Conservation (phyloP, 2,888 invertebrate species). For the Coremacera marginata region DNA sequence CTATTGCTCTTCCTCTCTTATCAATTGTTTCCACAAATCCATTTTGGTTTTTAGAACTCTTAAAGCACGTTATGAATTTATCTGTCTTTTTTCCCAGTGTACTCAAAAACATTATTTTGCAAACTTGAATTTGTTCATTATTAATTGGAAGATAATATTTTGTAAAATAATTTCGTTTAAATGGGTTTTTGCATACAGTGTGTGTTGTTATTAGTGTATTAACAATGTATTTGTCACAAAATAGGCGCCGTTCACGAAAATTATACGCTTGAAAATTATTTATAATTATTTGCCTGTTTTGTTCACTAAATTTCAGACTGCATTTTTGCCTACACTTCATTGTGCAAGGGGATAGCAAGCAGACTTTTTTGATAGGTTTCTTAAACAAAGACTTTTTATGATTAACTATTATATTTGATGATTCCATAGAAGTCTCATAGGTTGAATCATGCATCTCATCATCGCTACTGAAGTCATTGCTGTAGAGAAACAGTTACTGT, state of each 20-base stretch:
- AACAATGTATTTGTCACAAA: neutral
- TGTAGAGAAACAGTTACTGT: neutral
- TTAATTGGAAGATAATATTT: too few relatives aligned
- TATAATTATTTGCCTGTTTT: neutral
- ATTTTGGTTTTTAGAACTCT: neutral
- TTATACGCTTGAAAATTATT: neutral
- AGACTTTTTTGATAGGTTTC: neutral
- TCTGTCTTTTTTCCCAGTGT: too few relatives aligned
- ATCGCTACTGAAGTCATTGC: neutral
- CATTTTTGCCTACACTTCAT: neutral
- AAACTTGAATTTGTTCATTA: too few relatives aligned
- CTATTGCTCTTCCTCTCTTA: neutral
- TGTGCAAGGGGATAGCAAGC: neutral
- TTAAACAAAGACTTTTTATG: neutral
- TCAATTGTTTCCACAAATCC: neutral
- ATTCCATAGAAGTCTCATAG: neutral
- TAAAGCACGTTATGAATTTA: too few relatives aligned
- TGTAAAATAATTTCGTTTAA: too few relatives aligned
- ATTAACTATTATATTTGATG: too few relatives aligned
- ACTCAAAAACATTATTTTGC: too few relatives aligned
- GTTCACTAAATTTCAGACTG: neutral
- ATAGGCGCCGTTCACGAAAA: neutral
- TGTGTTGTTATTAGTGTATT: neutral
- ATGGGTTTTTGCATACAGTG: too few relatives aligned
- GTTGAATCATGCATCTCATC: neutral